Conservation (phyloP, 2,888 invertebrate species). For the Protophormia terraenovae region DNA sequence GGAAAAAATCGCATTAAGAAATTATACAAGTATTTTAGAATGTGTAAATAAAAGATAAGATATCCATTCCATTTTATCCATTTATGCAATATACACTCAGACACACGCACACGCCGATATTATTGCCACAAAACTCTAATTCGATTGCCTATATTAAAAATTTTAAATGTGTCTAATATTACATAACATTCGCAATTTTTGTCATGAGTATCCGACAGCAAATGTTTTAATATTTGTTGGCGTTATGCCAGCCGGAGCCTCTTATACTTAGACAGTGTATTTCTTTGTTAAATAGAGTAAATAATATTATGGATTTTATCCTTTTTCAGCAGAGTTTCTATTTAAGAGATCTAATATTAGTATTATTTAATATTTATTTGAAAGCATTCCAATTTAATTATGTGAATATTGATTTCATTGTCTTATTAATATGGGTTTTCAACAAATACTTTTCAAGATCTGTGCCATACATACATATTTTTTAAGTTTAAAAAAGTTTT, state of each 20-base stretch:
- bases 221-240: neutral
- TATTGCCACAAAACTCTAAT: neutral
- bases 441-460: no score
- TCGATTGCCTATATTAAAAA: neutral
- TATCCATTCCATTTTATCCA: slow-evolving; percentile 68
- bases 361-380: no score
- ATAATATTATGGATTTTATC: no score
- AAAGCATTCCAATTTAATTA: neutral
- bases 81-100: slow-evolving; percentile 18
- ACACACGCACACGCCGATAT: neutral
- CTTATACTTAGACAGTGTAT: neutral
- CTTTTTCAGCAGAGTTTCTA: neutral
- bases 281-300: slow-evolving; percentile 43
- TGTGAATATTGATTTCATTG: neutral
- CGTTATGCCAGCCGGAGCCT: slow-evolving; percentile 2
- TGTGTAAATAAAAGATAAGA: slow-evolving; percentile 78
- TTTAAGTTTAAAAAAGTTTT: no score
- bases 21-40: slow-evolving; percentile 72
- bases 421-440: neutral
- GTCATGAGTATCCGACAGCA: neutral
- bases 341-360: no score
- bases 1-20: slow-evolving; percentile 57
- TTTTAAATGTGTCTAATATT: slow-evolving; percentile 41
- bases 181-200: slow-evolving; percentile 36
- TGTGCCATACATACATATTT: no score